Evolutionary conservation across 2,113 vertebrate species (phyloP), one percentile per base, ranked within the genome.

Genomic region (Sprattus sprattus): DNA sequence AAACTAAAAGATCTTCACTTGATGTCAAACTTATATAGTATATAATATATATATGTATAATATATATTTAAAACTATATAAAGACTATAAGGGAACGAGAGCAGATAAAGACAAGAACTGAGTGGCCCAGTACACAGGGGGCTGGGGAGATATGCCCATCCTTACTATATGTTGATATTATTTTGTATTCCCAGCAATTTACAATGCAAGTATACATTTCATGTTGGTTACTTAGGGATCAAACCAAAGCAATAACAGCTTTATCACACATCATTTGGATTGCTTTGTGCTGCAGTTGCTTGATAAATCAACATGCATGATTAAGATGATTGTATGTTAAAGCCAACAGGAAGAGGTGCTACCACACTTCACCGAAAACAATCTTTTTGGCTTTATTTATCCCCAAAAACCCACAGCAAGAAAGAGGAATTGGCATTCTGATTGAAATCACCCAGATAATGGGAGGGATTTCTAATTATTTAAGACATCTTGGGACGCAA

Each of bases 361-460:
- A 94, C 94, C 94, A 91, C 89, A 92, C 92, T 92, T 93, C 90
- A 94, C 94, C 93, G 94, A 92, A 39, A 90, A 86, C 82, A 85
- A 90, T 88, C 94, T 92, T 92, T 93, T 93, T 94, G 95, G 93
- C 93, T 95, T 95, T 95, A 96, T 96, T 96, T 95, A 96, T 94
- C 89, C 91, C 92, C 54, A 20, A 60, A 91, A 91, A 91, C 89
- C 94, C 93, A 87, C 20, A 22, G 54, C 54, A 93, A 91, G 94
- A 95, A 93, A 95, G 89, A 88, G 83, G 87, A 94, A 95, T 95
- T 94, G 94, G 92, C 94, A 95, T 95, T 94, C 94, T 94, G 94
- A 95, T 95, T 94, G 95, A 92, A 84, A 78, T 94, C 94, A 93
- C 92, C 92, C 93, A 95, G 94, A 95, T 95, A 96, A 95, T 93